Conservation (phyloP, 1,140 invertebrate species). For the Solenopsis fugax region DNA sequence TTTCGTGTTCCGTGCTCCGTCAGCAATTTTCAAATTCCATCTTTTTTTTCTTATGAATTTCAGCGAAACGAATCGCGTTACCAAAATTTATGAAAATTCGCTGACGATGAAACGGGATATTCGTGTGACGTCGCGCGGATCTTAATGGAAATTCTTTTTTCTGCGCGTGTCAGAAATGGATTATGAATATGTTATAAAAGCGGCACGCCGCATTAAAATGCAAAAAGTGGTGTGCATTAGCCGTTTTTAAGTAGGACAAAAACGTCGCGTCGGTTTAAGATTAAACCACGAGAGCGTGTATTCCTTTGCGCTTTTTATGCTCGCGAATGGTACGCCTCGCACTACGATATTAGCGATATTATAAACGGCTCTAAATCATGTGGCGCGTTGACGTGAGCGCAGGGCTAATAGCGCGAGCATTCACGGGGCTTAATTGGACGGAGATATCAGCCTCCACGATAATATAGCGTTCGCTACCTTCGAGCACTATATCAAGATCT, state of each 20-base stretch:
- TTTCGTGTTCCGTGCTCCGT: not conserved
- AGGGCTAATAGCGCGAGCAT: conserved; percentile 56
- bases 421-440: conserved; percentile 58
- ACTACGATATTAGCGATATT: conserved; percentile 41
- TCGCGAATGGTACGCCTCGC: conserved; percentile 2
- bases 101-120: not conserved
- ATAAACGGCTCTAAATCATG: conserved; percentile 51
- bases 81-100: conserved; percentile 24
- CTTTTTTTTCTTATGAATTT: conserved; percentile 8
- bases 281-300: conserved; percentile 24
- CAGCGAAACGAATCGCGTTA: conserved; percentile 21
- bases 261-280: conserved; percentile 21
- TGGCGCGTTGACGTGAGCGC: conserved; percentile 25
- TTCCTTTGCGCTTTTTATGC: conserved; percentile 38
- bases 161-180: not conserved
- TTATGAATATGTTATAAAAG: conserved; percentile 31
- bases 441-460: conserved; percentile 52
- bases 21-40: conserved; percentile 22
- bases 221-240: conserved; percentile 22
- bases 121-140: not conserved
- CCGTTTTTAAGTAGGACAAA: conserved; percentile 34
- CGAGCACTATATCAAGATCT: conserved; percentile 8
- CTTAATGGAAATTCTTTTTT: conserved; percentile 14
- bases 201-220: not conserved
- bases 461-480: conserved; percentile 48